phyloP scores from a whole-genome alignment of 2,113 vertebrate species.

The Cheirogaleus medius region DNA sequence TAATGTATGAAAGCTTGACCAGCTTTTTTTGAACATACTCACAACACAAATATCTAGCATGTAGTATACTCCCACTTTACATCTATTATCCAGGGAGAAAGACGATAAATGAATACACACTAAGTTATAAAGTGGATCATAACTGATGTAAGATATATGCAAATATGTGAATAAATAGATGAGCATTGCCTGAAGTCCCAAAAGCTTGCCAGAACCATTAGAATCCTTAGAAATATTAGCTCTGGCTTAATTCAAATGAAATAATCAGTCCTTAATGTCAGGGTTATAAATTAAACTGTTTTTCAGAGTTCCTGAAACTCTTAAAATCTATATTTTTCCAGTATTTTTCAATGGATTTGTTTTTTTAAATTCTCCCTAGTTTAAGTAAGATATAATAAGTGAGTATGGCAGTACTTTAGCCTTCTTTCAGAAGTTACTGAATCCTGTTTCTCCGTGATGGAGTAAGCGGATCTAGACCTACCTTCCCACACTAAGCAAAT shows the following conservation, averaged over 20 bases:
- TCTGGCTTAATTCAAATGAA: neutral
- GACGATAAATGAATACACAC: neutral
- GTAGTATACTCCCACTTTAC: neutral
- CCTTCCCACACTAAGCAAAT: neutral
- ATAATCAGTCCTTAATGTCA: neutral
- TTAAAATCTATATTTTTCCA: neutral
- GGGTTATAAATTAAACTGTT: neutral
- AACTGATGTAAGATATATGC: neutral
- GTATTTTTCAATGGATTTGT: neutral
- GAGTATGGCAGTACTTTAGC: neutral
- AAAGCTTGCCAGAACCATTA: neutral
- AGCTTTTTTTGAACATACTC: neutral
- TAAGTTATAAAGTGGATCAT: neutral
- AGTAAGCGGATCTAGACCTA: neutral
- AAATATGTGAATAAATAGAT: neutral
- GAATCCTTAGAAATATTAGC: neutral
- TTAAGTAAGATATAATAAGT: neutral
- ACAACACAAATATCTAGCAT: neutral
- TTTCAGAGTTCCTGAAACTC: neutral
- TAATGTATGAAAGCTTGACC: neutral
- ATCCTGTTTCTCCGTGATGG: neutral
- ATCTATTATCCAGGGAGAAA: neutral
- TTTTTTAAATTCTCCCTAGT: neutral
- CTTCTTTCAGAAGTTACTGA: neutral
- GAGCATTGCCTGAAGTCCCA: neutral